Evolutionary conservation across 2,113 vertebrate species (phyloP).

Genomic region (Saguinus midas): DNA sequence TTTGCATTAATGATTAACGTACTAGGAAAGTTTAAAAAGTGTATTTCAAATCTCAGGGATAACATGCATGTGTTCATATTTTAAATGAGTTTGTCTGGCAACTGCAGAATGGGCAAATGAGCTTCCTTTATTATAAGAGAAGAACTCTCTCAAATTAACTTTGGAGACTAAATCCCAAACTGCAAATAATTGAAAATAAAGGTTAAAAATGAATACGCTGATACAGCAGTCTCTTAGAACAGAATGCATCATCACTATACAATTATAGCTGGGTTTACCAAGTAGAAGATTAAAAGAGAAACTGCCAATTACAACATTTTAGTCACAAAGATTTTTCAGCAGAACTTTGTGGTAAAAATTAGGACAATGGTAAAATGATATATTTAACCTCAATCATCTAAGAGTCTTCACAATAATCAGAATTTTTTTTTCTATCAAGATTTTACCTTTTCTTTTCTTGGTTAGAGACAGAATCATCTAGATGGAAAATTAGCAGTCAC

Average conservation of each 20-base stretch:
- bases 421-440: conserved; percentile 37
- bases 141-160: conserved; percentile 60
- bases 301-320: conserved; percentile 81
- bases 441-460: conserved; percentile 81
- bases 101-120: conserved; percentile 55
- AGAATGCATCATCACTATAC: conserved; percentile 72
- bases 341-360: conserved; percentile 77
- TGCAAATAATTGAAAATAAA: conserved; percentile 77
- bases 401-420: conserved; percentile 60
- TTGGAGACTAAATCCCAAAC: conserved; percentile 64
- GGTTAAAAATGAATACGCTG: conserved; percentile 78
- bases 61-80: not conserved
- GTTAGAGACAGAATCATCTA: conserved; percentile 77
- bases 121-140: conserved; percentile 65
- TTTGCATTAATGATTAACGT: conserved; percentile 16
- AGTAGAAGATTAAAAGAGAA: conserved; percentile 77
- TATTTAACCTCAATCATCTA: conserved; percentile 67
- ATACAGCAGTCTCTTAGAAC: conserved; percentile 74
- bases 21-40: conserved; percentile 31
- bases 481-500: conserved; percentile 81
- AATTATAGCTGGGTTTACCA: conserved; percentile 81
- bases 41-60: conserved; percentile 29
- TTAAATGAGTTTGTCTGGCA: conserved; percentile 62
- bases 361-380: conserved; percentile 77
- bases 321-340: conserved; percentile 80